Percentiles rank a stretch among this genome's conserved stretches.
These are phyloP conservation scores for Tympanuchus pallidicinctus DNA, from an alignment of 2,113 vertebrate species.

Conservation along the genomic window DNA sequence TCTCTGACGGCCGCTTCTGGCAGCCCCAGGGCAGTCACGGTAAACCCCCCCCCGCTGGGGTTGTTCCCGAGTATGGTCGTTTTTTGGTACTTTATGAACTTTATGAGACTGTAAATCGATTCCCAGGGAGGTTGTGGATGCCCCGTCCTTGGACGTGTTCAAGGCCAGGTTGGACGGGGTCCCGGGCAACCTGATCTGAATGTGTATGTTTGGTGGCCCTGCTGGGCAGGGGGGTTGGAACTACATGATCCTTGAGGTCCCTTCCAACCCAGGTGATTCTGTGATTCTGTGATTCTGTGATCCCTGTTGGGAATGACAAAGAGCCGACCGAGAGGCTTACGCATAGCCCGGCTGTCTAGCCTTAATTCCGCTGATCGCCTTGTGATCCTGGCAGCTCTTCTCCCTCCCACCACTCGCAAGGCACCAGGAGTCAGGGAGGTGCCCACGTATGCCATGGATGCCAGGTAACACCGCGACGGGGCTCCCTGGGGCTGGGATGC, in stretches of 20 bases:
- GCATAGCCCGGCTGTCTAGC: not conserved
- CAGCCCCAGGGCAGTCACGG: not conserved
- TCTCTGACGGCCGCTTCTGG: not conserved
- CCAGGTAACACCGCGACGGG: rapidly evolving
- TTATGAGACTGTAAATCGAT: conserved; percentile 49
- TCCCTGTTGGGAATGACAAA: conserved; percentile 28
- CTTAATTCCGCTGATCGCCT: conserved; percentile 25
- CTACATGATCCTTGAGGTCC: too few relatives aligned
- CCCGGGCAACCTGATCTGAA: too few relatives aligned
- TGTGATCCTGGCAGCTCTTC: not conserved
- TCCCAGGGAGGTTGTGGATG: not conserved
- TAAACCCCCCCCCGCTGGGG: not conserved
- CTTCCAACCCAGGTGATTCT: too few relatives aligned
- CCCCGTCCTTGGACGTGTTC: too few relatives aligned
- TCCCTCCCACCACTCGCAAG: not conserved
- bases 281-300: too few relatives aligned
- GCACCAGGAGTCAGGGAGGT: rapidly evolving
- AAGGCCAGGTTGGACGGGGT: too few relatives aligned
- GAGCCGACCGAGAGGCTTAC: not conserved
- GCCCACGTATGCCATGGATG: rapidly evolving
- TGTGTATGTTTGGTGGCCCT: too few relatives aligned
- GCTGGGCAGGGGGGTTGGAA: too few relatives aligned
- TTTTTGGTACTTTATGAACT: not conserved
- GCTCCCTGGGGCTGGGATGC: not conserved
- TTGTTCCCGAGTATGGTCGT: not conserved